A percentile compares a stretch with the other conserved stretches of the same genome.
These are phyloP conservation scores for Platycercus adscitus DNA, from an alignment of 2,113 vertebrate genomes.

Conservation along the genomic window DNA sequence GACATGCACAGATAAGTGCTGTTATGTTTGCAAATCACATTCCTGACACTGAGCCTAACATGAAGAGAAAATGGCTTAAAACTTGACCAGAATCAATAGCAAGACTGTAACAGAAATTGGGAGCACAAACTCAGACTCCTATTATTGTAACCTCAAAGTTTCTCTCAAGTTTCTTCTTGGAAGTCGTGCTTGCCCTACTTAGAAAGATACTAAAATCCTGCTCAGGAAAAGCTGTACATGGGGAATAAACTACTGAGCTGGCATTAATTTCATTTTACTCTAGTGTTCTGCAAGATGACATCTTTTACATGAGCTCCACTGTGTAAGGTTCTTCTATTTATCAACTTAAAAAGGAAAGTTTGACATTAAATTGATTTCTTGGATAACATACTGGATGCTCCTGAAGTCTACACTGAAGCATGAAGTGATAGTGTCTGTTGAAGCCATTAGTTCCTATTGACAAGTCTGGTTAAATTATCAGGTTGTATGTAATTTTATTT, in stretches of 20 bases:
- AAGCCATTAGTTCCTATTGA: slow-evolving; percentile 75
- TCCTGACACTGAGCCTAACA: background rate
- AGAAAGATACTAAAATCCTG: slow-evolving; percentile 29
- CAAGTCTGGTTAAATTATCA: slow-evolving; percentile 80
- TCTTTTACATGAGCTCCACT: slow-evolving; percentile 31
- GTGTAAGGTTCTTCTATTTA: background rate
- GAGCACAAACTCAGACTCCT: background rate
- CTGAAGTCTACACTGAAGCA: slow-evolving; percentile 33
- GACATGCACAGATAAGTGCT: background rate
- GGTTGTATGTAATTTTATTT: slow-evolving; percentile 77
- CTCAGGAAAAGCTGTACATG: background rate
- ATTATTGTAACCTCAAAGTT: background rate
- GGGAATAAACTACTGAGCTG: slow-evolving; percentile 54
- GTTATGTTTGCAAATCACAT: background rate
- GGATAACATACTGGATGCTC: slow-evolving; percentile 55
- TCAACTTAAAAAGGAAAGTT: slow-evolving; percentile 40
- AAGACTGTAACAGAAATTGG: background rate
- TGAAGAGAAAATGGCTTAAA: background rate
- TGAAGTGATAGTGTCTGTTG: slow-evolving; percentile 67
- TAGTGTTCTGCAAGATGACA: background rate
- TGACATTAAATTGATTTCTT: slow-evolving; percentile 56
- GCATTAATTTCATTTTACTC: slow-evolving; percentile 46
- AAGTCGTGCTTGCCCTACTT: slow-evolving; percentile 18
- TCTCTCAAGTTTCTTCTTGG: slow-evolving; percentile 32
- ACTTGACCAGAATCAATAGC: background rate